Percentiles rank a stretch among this genome's conserved stretches.
These are phyloP conservation scores for Leptinotarsa texana DNA, from an alignment of 1,140 invertebrate species.

Conservation along the genomic window DNA sequence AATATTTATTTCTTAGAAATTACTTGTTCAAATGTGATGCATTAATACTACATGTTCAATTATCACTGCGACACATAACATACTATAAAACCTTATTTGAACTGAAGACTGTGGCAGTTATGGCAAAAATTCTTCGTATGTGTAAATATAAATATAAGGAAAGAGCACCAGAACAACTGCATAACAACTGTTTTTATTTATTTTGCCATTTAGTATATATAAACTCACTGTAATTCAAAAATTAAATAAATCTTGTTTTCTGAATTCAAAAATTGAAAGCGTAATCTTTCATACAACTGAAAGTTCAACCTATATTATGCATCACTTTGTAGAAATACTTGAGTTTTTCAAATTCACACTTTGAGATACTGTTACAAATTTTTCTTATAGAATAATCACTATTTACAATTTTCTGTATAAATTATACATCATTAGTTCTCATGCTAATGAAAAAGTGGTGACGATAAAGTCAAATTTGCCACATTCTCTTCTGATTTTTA, in stretches of 20 bases:
- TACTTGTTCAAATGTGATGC: conserved; percentile 11
- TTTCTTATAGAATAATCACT: neutral
- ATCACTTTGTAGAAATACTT: neutral
- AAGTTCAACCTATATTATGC: neutral
- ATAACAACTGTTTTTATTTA: conserved; percentile 22
- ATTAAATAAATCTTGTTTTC: neutral
- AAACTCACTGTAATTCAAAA: conserved; percentile 18
- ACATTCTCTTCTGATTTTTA: neutral
- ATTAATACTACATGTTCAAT: neutral
- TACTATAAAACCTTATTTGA: conserved; percentile 26
- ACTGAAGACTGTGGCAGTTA: conserved; percentile 11
- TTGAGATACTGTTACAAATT: conserved; percentile 4
- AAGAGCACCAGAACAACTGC: conserved; percentile 32
- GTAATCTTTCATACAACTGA: conserved; percentile 3
- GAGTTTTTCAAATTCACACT: neutral
- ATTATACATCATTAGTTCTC: neutral
- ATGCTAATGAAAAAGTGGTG: neutral
- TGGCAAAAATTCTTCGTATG: conserved; percentile 9
- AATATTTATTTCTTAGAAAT: conserved; percentile 16
- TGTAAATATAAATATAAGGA: conserved; percentile 9
- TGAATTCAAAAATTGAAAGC: neutral
- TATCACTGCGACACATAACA: neutral
- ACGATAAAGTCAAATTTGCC: neutral
- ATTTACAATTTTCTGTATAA: conserved; percentile 4
- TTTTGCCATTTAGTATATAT: conserved; percentile 15